These are phyloP conservation scores for Tragelaphus scriptus DNA, from an alignment of 2,113 vertebrate genomes.

Conservation along the genomic window DNA sequence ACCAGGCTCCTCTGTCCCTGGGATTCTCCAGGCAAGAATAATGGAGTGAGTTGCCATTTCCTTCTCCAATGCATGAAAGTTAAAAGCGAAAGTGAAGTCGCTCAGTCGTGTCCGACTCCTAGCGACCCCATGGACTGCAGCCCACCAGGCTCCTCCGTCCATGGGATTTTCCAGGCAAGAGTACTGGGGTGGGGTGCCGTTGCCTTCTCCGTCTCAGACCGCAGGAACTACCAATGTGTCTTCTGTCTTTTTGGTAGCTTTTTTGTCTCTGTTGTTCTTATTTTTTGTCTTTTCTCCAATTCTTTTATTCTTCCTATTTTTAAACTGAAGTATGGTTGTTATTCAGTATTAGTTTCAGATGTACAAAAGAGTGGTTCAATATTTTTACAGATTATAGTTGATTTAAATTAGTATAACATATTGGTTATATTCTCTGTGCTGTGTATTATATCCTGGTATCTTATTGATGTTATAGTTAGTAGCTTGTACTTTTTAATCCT, in stretches of 20 bases:
- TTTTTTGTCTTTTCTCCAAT: neutral
- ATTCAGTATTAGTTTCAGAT: neutral
- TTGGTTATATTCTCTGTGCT: neutral
- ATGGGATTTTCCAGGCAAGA: too few relatives aligned
- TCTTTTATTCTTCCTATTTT: neutral
- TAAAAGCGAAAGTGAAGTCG: too few relatives aligned
- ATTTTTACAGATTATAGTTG: neutral
- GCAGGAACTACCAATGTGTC: fast-evolving
- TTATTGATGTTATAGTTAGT: neutral
- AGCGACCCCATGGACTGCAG: too few relatives aligned
- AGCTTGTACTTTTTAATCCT: neutral
- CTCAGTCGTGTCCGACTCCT: too few relatives aligned
- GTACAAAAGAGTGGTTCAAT: neutral
- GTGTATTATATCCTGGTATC: neutral
- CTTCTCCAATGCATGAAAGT: too few relatives aligned
- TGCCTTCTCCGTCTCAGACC: neutral
- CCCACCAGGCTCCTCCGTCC: too few relatives aligned
- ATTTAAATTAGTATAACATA: neutral
- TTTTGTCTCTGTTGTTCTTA: neutral
- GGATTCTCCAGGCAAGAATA: too few relatives aligned
- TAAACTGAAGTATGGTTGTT: neutral
- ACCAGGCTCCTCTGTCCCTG: too few relatives aligned
- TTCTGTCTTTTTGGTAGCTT: neutral
- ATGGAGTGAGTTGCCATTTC: too few relatives aligned
- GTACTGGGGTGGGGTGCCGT: too few relatives aligned